A percentile compares a stretch with the other conserved stretches of the same genome.
These are phyloP conservation scores for Panthera uncia DNA, from an alignment of 2,113 vertebrate genomes.

Conservation along the genomic window DNA sequence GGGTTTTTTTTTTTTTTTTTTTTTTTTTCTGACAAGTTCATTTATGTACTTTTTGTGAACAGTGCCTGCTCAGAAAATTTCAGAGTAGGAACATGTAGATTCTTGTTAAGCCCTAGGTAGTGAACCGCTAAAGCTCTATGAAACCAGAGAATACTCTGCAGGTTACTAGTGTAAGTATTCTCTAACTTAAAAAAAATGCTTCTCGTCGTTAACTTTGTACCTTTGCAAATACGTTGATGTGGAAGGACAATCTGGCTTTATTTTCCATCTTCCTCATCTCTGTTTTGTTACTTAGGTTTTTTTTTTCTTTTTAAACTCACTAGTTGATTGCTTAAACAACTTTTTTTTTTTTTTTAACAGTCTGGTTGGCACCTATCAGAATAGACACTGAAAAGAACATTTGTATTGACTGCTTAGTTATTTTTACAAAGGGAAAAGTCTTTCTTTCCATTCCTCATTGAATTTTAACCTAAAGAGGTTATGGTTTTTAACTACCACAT, in stretches of 20 bases:
- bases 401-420: neutral
- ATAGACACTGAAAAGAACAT: neutral
- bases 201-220: neutral
- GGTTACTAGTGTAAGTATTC: neutral
- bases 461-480: neutral
- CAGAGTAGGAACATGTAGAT: neutral
- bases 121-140: neutral
- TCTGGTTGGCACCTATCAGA: neutral
- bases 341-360: neutral
- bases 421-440: neutral
- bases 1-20: neutral
- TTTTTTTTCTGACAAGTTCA: neutral
- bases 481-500: neutral
- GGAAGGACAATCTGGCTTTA: neutral
- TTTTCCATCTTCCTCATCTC: neutral
- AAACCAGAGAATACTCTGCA: neutral
- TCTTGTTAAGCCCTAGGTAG: constrained; percentile 29
- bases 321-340: constrained; percentile 11
- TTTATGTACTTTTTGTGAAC: constrained; percentile 23
- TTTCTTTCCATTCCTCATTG: neutral
- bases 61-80: constrained; percentile 3
- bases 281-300: neutral
- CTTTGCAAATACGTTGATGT: neutral
- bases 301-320: neutral
- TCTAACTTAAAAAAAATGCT: constrained; percentile 10